Conservation (phyloP, 2,797 vertebrate species). For the Uromys caudimaculatus region DNA sequence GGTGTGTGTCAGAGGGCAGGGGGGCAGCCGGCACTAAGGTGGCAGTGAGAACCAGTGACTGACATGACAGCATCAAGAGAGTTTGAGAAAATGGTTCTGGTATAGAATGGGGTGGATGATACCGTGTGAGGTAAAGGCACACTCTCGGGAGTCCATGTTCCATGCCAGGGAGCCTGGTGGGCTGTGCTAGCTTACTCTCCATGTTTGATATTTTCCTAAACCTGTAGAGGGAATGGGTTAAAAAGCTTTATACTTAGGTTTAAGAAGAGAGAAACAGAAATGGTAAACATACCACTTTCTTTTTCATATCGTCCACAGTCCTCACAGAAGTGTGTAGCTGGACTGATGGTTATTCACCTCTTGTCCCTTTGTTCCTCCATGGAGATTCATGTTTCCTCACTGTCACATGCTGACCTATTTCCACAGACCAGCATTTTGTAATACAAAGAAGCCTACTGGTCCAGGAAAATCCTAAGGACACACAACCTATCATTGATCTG, state of each 20-base stretch:
- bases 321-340: neutral
- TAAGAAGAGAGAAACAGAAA: neutral
- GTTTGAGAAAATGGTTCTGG: neutral
- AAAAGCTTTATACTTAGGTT: neutral
- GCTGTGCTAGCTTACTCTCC: fast-evolving
- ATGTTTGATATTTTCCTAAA: neutral
- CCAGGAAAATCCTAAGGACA: neutral
- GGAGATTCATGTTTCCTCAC: neutral
- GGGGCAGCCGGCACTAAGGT: neutral
- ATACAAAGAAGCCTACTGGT: neutral
- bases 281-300: neutral
- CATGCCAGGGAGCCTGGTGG: neutral
- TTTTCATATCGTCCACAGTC: neutral
- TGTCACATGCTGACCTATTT: neutral
- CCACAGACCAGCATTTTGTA: neutral
- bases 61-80: neutral
- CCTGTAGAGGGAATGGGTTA: too few species aligned
- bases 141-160: neutral
- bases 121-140: neutral
- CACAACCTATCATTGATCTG: neutral
- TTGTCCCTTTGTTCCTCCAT: neutral
- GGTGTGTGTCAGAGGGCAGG: too few species aligned
- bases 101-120: neutral
- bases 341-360: neutral
- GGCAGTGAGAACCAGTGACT: too few species aligned